phyloP scores from a whole-genome alignment of 2,888 invertebrate genomes.

The Caenorhabditis panamensis region DNA sequence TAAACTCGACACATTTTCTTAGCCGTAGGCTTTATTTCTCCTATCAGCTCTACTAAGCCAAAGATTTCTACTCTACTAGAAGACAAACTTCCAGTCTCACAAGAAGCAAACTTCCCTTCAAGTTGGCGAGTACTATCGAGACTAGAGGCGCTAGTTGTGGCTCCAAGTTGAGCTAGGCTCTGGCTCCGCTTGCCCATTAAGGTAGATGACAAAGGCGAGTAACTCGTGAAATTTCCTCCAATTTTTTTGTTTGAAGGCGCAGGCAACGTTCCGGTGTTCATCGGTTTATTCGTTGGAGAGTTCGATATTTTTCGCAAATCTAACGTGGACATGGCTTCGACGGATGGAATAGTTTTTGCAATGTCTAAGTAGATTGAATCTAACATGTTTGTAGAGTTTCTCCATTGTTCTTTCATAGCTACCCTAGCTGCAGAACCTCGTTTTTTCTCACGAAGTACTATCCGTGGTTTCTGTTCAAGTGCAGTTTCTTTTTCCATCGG shows the following conservation, averaged over 20 bases:
- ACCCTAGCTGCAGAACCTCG: slow-evolving; percentile 69
- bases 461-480: slow-evolving; percentile 63
- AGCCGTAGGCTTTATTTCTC: slow-evolving; percentile 66
- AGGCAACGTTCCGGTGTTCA: slow-evolving; percentile 41
- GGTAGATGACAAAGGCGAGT: slow-evolving; percentile 37
- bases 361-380: slow-evolving; percentile 79
- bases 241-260: slow-evolving; percentile 20
- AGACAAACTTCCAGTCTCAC: slow-evolving; percentile 11
- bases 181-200: slow-evolving; percentile 60
- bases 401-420: slow-evolving; percentile 76
- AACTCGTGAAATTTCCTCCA: slow-evolving; percentile 33
- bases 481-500: slow-evolving; percentile 43
- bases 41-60: slow-evolving; percentile 68
- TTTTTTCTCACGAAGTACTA: slow-evolving; percentile 69
- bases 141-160: slow-evolving; percentile 18
- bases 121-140: slow-evolving; percentile 55
- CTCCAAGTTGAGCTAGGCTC: slow-evolving; percentile 63
- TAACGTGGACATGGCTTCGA: slow-evolving; percentile 74
- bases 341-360: slow-evolving; percentile 77
- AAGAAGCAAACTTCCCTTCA: slow-evolving; percentile 39
- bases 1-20: slow-evolving; percentile 66
- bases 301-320: slow-evolving; percentile 44
- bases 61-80: slow-evolving; percentile 19
- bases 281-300: background rate
- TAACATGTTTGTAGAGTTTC: slow-evolving; percentile 78